A percentile compares a stretch with the other conserved stretches of the same genome.
Evolutionary conservation across 2,888 invertebrate genomes (phyloP).

Genomic region (Lasioglossum vierecki): DNA sequence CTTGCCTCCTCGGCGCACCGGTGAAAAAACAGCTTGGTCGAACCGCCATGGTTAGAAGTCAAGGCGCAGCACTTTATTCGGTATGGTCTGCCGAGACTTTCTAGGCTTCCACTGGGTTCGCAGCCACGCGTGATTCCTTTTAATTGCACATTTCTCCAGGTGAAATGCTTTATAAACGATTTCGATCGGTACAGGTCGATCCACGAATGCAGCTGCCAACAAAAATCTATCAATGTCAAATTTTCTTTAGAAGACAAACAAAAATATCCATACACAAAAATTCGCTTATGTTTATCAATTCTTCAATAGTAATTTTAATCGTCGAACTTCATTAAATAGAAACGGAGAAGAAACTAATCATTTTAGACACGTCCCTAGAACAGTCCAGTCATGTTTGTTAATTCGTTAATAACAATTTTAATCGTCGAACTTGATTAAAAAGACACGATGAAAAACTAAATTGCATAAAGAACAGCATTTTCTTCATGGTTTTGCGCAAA

Average conservation of each 20-base stretch:
- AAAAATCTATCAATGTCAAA: not conserved
- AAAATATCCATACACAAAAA: too few species aligned
- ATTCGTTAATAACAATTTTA: too few species aligned
- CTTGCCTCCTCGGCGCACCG: conserved; percentile 28
- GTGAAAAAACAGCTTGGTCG: conserved; percentile 34
- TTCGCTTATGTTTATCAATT: too few species aligned
- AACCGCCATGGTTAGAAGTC: conserved; percentile 46
- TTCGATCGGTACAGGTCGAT: not conserved
- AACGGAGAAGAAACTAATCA: too few species aligned
- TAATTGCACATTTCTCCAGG: conserved; percentile 46
- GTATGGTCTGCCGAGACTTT: conserved; percentile 54
- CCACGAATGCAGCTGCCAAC: not conserved
- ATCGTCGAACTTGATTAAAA: not conserved
- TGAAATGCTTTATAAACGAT: not conserved
- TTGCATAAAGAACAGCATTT: not conserved
- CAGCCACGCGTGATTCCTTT: conserved; percentile 26
- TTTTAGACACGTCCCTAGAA: too few species aligned
- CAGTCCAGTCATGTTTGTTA: too few species aligned
- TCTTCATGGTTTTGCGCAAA: not conserved
- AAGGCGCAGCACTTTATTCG: conserved; percentile 61
- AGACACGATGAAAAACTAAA: not conserved
- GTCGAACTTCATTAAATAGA: too few species aligned
- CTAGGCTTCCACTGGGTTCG: conserved; percentile 39
- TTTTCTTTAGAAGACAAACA: not conserved
- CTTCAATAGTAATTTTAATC: too few species aligned